phyloP scores from a whole-genome alignment of 2,113 vertebrate species.

The Neogobius melanostomus region DNA sequence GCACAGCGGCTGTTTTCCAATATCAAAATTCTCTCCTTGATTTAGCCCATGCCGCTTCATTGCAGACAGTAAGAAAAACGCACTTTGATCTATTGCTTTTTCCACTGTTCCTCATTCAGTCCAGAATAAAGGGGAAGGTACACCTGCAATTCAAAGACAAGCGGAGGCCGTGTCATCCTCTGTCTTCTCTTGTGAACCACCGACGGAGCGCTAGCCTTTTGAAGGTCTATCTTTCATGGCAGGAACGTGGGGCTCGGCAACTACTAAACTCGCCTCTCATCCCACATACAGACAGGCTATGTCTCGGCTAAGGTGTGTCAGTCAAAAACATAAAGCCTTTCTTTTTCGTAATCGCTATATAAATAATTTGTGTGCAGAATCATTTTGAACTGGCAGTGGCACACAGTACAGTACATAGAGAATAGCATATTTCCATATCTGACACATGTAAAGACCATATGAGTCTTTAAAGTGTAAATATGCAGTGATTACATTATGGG shows the following conservation, averaged over 20 bases:
- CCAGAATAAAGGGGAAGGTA: slow-evolving; percentile 57
- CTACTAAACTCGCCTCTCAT: slow-evolving; percentile 41
- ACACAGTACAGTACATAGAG: background rate
- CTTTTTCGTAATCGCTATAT: background rate
- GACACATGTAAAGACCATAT: slow-evolving; percentile 45
- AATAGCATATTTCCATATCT: slow-evolving; percentile 44
- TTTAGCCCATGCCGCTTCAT: slow-evolving; percentile 47
- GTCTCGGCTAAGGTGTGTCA: slow-evolving; percentile 39
- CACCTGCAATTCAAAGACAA: slow-evolving; percentile 73
- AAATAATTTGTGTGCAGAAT: slow-evolving; percentile 11
- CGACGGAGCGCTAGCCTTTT: slow-evolving; percentile 62
- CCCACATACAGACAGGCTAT: slow-evolving; percentile 53
- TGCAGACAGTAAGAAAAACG: slow-evolving; percentile 45
- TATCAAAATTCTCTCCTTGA: slow-evolving; percentile 46
- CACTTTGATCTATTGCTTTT: slow-evolving; percentile 69
- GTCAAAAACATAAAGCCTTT: slow-evolving; percentile 51
- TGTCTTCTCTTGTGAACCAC: slow-evolving; percentile 51
- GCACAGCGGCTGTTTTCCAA: slow-evolving; percentile 49
- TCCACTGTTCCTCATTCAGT: slow-evolving; percentile 55
- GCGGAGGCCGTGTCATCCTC: slow-evolving; percentile 58
- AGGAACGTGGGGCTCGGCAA: slow-evolving; percentile 39
- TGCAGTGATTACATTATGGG: slow-evolving; percentile 33
- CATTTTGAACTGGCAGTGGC: slow-evolving; percentile 19
- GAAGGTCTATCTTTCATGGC: slow-evolving; percentile 58
- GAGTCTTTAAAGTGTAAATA: slow-evolving; percentile 64